Conservation (phyloP, 2,113 vertebrate species). For the Zeus faber region DNA sequence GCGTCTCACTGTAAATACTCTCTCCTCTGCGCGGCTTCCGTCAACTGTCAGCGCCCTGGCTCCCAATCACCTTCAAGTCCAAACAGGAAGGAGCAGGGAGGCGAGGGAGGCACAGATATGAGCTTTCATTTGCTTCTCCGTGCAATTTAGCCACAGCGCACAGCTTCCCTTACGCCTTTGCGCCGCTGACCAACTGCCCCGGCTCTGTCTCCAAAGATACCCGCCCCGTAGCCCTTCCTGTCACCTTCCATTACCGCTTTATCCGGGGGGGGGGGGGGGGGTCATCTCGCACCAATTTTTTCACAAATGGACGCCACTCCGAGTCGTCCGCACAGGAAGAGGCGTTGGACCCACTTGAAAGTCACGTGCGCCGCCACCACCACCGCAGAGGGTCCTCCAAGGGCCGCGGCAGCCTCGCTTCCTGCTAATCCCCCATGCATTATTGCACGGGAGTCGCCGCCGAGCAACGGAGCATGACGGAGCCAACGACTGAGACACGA, state of each 20-base stretch:
- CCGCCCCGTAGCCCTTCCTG: slow-evolving; percentile 18
- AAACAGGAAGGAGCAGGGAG: slow-evolving; percentile 97
- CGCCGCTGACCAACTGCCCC: slow-evolving; percentile 86
- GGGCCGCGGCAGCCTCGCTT: slow-evolving; percentile 57
- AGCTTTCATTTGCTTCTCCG: slow-evolving; percentile 93
- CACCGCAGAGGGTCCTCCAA: slow-evolving; percentile 30
- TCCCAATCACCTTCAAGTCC: slow-evolving; percentile 96
- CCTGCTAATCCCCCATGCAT: slow-evolving; percentile 57
- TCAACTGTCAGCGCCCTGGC: slow-evolving; percentile 94
- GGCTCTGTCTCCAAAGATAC: slow-evolving; percentile 82
- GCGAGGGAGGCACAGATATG: slow-evolving; percentile 90
- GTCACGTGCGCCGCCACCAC: too few species aligned
- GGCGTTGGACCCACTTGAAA: too few species aligned
- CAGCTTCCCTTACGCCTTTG: slow-evolving; percentile 73
- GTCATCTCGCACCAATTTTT: too few species aligned
- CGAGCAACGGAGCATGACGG: slow-evolving; percentile 55
- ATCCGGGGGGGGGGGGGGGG: too few species aligned
- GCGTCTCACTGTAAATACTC: slow-evolving; percentile 97
- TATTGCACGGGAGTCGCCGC: slow-evolving; percentile 55
- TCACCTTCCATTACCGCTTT: slow-evolving; percentile 91
- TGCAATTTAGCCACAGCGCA: slow-evolving; percentile 84
- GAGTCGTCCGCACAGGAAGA: too few species aligned
- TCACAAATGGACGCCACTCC: too few species aligned
- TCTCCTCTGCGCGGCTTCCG: slow-evolving; percentile 86
- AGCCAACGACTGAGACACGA: slow-evolving; percentile 50